Percentiles rank a stretch among this genome's conserved stretches.
These are phyloP conservation scores for Triops cancriformis DNA, from an alignment of 1,140 invertebrate genomes.

Conservation along the genomic window DNA sequence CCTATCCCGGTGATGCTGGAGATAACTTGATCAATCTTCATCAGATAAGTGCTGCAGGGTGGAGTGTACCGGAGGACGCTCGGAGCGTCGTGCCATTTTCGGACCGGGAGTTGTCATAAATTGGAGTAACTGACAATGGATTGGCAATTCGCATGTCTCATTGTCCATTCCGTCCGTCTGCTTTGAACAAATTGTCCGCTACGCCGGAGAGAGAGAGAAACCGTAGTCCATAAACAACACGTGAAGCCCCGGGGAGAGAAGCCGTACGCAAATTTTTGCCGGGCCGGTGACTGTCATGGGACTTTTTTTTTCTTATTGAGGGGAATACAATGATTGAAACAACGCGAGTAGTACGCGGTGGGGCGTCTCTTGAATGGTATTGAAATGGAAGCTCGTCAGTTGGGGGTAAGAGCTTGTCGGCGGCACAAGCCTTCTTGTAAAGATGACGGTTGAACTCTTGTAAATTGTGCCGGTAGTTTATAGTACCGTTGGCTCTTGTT, in stretches of 20 bases:
- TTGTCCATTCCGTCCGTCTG: not conserved
- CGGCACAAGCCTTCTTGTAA: not conserved
- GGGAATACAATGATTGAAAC: not conserved
- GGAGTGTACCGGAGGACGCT: not conserved
- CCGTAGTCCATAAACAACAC: not conserved
- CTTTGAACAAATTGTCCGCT: not conserved
- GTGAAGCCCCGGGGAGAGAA: not conserved
- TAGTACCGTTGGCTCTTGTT: not conserved
- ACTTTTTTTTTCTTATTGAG: not conserved
- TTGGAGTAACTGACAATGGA: not conserved
- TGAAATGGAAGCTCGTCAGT: conserved; percentile 10
- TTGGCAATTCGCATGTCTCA: not conserved
- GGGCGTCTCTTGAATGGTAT: not conserved
- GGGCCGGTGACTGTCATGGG: not conserved
- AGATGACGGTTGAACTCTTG: not conserved
- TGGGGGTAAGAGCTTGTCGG: conserved; percentile 11
- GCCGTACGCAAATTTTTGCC: not conserved
- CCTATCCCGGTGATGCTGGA: not conserved
- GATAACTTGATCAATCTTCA: conserved; percentile 11
- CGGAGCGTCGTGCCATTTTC: not conserved
- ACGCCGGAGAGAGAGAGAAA: not conserved
- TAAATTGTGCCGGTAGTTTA: not conserved
- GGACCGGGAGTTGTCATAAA: not conserved
- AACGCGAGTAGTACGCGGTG: not conserved
- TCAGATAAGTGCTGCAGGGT: conserved; percentile 5